phyloP scores from a whole-genome alignment of 2,888 invertebrate genomes.

The Patella depressa region DNA sequence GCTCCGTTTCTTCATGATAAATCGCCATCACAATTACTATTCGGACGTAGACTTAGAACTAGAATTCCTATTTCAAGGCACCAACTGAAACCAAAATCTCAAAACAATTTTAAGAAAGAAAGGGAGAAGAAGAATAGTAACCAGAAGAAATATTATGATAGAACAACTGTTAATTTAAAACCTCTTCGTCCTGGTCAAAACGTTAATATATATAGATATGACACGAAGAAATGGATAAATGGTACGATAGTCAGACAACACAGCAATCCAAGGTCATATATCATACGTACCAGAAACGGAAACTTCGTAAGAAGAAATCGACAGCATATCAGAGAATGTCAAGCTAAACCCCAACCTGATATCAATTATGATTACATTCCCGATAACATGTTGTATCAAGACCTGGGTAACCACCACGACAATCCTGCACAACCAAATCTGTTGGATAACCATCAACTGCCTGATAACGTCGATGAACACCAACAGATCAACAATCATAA shows the following conservation, averaged over 20 bases:
- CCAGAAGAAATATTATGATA: conserved; percentile 12
- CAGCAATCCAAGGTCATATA: background rate
- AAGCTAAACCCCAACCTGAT: background rate
- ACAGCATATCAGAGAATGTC: background rate
- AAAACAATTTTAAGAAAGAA: background rate
- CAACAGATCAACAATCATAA: background rate
- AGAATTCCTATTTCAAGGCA: background rate
- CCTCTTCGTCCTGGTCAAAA: background rate
- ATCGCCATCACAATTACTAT: background rate
- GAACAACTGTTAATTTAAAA: background rate
- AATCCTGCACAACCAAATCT: too few species aligned
- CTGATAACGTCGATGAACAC: too few species aligned
- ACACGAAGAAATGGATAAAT: background rate
- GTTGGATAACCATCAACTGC: too few species aligned
- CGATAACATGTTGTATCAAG: background rate
- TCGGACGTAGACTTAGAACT: conserved; percentile 1
- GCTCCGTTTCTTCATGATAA: background rate
- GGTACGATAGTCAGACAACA: background rate
- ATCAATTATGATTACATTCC: background rate
- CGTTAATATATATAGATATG: background rate
- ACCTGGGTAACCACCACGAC: background rate
- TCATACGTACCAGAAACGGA: background rate
- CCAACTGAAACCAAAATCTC: conserved; percentile 10
- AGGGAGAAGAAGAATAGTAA: background rate
- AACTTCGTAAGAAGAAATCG: background rate